Percentiles rank a stretch among this genome's conserved stretches.
Evolutionary conservation across 2,797 vertebrate species (phyloP).

Genomic region (Harpagifer antarcticus): DNA sequence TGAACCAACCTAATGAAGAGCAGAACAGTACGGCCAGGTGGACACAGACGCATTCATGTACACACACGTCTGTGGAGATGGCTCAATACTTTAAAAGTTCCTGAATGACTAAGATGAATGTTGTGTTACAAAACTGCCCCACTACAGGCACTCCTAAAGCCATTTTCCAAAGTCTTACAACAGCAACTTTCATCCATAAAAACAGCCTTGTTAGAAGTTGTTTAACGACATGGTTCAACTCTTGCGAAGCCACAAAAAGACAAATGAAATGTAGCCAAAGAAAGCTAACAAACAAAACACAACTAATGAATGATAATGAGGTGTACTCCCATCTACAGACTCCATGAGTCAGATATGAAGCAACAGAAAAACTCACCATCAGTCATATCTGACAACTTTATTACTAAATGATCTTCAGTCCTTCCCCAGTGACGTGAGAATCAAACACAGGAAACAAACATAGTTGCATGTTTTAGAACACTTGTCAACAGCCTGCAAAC

Average conservation of each 20-base stretch:
- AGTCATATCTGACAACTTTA: slow-evolving; percentile 30
- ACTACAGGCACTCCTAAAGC: background rate
- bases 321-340: background rate
- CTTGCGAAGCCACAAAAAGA: slow-evolving; percentile 10
- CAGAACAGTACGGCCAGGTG: background rate
- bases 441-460: background rate
- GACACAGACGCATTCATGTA: background rate
- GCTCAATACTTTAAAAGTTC: background rate
- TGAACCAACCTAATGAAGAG: background rate
- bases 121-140: background rate
- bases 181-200: background rate
- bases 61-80: background rate
- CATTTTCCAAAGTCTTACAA: background rate
- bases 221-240: slow-evolving; percentile 22
- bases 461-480: background rate
- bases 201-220: background rate
- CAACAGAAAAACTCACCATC: slow-evolving; percentile 19
- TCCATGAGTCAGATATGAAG: slow-evolving; percentile 40
- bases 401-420: slow-evolving; percentile 13
- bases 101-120: slow-evolving; percentile 8
- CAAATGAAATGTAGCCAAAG: background rate
- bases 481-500: background rate
- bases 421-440: background rate
- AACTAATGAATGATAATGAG: background rate
- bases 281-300: slow-evolving; percentile 13